Conservation (phyloP, 2,888 invertebrate species). For the Tipula helvola region DNA sequence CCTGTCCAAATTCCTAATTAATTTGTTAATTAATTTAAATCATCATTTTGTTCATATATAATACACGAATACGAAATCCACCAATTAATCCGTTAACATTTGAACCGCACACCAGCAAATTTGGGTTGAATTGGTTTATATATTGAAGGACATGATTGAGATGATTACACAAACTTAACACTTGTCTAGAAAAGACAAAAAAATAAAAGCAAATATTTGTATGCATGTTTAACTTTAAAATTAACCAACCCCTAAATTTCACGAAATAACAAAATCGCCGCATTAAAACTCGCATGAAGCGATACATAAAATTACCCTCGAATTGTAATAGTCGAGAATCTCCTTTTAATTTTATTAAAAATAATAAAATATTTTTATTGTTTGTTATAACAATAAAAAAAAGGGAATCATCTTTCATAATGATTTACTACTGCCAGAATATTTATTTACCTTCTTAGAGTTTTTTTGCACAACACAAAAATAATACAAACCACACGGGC, state of each 20-base stretch:
- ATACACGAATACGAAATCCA: too few species aligned
- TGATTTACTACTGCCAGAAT: background rate
- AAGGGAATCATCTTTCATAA: conserved; percentile 1
- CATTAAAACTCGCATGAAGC: background rate
- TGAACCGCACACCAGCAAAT: too few species aligned
- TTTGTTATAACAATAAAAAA: background rate
- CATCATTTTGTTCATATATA: too few species aligned
- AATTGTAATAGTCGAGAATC: background rate
- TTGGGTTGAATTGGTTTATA: background rate
- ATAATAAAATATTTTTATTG: background rate
- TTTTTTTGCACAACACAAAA: background rate
- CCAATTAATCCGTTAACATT: too few species aligned
- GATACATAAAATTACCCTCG: background rate
- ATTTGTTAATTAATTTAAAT: too few species aligned
- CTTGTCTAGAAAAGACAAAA: background rate
- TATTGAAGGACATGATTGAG: background rate
- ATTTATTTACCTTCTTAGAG: background rate
- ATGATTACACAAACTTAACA: background rate
- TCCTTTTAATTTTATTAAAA: conserved; percentile 4
- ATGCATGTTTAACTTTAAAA: background rate
- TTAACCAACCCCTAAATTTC: background rate
- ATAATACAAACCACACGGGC: background rate
- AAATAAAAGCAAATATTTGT: background rate
- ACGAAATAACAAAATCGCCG: background rate
- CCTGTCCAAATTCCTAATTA: too few species aligned